Percentiles rank a stretch among this genome's conserved stretches.
Conservation (phyloP, 2,797 vertebrate genomes). For the Tadarida brasiliensis region DNA sequence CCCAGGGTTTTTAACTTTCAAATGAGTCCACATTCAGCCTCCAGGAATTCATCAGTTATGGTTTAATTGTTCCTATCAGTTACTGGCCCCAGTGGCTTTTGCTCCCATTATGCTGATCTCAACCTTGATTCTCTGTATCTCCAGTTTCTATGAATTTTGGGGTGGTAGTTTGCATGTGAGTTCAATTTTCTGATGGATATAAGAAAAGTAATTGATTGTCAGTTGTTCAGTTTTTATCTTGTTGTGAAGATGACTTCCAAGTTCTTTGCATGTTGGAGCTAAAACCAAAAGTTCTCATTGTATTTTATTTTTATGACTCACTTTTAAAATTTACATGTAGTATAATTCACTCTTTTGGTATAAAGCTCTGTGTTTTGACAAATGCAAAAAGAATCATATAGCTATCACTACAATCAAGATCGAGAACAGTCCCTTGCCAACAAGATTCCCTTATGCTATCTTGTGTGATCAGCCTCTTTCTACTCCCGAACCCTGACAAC, state of each 20-base stretch:
- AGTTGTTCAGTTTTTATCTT: constrained; percentile 44
- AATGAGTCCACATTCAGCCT: neutral
- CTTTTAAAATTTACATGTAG: neutral
- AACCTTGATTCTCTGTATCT: neutral
- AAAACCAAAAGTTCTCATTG: neutral
- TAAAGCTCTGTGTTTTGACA: neutral
- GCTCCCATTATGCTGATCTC: neutral
- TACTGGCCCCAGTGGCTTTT: neutral
- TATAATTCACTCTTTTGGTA: neutral
- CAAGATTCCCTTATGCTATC: neutral
- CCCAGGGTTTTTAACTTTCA: neutral
- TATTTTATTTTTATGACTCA: neutral
- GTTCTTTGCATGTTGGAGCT: neutral
- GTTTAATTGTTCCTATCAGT: neutral
- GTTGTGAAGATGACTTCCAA: neutral
- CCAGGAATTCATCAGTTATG: neutral
- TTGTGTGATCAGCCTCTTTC: neutral
- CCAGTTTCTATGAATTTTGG: neutral
- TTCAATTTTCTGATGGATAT: constrained; percentile 7
- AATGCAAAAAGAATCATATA: neutral
- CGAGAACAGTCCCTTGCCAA: neutral
- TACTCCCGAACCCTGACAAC: neutral
- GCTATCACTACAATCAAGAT: neutral
- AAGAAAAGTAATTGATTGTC: constrained; percentile 10
- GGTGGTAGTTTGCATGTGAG: neutral